Percentiles rank a stretch among this genome's conserved stretches.
These are phyloP conservation scores for Eriocheir sinensis DNA, from an alignment of 1,140 invertebrate genomes.

Conservation along the genomic window DNA sequence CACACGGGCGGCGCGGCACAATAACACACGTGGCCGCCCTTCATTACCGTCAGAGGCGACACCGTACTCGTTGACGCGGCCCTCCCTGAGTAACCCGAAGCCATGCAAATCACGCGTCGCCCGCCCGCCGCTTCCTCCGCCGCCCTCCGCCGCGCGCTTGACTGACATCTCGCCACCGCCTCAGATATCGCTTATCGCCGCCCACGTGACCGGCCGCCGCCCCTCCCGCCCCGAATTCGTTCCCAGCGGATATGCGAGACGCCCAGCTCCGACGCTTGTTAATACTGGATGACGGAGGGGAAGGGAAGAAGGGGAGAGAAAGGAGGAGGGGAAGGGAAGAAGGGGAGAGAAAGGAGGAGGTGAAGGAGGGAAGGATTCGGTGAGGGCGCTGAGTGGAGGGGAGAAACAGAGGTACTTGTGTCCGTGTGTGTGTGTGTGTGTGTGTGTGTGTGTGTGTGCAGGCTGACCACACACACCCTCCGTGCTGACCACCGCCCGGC, in stretches of 20 bases:
- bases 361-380: not conserved
- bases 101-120: constrained; percentile 50
- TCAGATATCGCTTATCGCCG: constrained; percentile 58
- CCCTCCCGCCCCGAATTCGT: not conserved
- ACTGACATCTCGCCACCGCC: constrained; percentile 43
- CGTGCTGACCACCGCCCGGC: no score
- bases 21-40: constrained; percentile 35
- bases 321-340: no score
- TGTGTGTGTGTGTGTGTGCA: constrained; percentile 29
- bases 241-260: constrained; percentile 55
- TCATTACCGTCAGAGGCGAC: constrained; percentile 52
- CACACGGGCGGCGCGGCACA: not conserved
- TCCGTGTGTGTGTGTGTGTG: constrained; percentile 27
- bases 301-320: not conserved
- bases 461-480: not conserved
- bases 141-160: constrained; percentile 35
- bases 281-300: constrained; percentile 45
- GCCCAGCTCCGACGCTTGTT: constrained; percentile 9
- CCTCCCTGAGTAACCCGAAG: constrained; percentile 16
- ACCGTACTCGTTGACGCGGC: not conserved
- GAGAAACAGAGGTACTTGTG: not conserved
- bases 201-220: constrained; percentile 45
- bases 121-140: not conserved
- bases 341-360: no score
- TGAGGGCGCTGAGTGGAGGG: not conserved